A percentile compares a stretch with the other conserved stretches of the same genome.
phyloP scores from a whole-genome alignment of 2,888 invertebrate genomes.

The Pyralis farinalis region DNA sequence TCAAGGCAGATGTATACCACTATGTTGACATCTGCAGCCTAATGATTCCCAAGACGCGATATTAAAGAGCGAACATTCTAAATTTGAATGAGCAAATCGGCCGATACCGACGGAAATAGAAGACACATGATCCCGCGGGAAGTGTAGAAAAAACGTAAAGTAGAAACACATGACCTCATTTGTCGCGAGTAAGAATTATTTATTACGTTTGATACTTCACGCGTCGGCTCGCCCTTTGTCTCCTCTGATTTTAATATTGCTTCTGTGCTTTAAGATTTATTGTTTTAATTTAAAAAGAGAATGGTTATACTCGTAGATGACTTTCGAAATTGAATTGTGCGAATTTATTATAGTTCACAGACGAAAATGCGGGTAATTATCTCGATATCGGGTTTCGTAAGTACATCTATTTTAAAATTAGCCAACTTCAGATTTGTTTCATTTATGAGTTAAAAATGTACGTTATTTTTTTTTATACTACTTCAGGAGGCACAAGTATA shows the following conservation, averaged over 20 bases:
- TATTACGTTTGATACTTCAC: slow-evolving; percentile 74
- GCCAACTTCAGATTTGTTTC: too few relatives aligned
- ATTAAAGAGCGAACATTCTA: slow-evolving; percentile 78
- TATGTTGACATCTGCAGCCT: slow-evolving; percentile 62
- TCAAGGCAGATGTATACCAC: slow-evolving; percentile 65
- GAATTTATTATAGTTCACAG: too few relatives aligned
- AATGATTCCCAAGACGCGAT: slow-evolving; percentile 72
- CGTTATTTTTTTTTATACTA: too few relatives aligned
- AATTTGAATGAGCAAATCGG: slow-evolving; percentile 76
- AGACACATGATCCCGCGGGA: slow-evolving; percentile 79
- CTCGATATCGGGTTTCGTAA: too few relatives aligned
- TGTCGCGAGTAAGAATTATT: slow-evolving; percentile 76
- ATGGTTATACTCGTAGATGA: too few relatives aligned
- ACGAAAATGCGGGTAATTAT: too few relatives aligned
- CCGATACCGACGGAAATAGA: slow-evolving; percentile 78
- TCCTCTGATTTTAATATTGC: slow-evolving; percentile 58
- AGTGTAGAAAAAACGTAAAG: slow-evolving; percentile 73
- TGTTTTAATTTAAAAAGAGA: slow-evolving; percentile 19
- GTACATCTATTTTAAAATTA: too few relatives aligned
- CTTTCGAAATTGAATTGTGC: too few relatives aligned
- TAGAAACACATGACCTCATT: slow-evolving; percentile 80
- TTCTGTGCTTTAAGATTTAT: slow-evolving; percentile 37
- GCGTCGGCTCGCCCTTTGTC: slow-evolving; percentile 50
- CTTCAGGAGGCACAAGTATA: too few relatives aligned
- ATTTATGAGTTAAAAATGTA: too few relatives aligned